phyloP scores from a whole-genome alignment of 2,113 vertebrate genomes.

The Anguilla japonica region DNA sequence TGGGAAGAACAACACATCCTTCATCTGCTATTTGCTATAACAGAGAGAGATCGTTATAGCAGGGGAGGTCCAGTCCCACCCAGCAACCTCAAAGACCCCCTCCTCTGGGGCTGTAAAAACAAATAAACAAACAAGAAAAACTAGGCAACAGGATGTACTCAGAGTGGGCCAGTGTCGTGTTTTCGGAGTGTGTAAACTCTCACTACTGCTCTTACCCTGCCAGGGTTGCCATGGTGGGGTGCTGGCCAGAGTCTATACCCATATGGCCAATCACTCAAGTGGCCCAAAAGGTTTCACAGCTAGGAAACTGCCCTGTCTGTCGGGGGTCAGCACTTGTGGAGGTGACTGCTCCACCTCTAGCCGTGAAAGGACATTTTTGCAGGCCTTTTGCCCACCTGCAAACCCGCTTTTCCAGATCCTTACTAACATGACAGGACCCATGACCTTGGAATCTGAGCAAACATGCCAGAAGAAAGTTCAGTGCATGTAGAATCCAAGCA shows the following conservation, averaged over 20 bases:
- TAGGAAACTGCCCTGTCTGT: conserved; percentile 65
- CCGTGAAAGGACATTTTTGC: conserved; percentile 39
- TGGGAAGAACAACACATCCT: too few species aligned
- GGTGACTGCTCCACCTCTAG: conserved; percentile 56
- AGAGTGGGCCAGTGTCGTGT: not conserved
- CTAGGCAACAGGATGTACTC: not conserved
- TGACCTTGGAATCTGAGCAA: conserved; percentile 61
- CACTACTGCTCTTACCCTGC: conserved; percentile 5
- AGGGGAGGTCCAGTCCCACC: too few species aligned
- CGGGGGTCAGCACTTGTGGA: conserved; percentile 65
- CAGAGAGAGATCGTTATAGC: too few species aligned
- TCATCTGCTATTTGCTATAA: too few species aligned
- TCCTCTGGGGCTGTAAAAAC: too few species aligned
- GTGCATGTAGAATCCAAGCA: conserved; percentile 38
- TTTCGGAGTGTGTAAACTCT: not conserved
- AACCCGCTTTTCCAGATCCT: not conserved
- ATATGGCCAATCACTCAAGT: conserved; percentile 70
- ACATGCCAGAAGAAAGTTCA: conserved; percentile 40
- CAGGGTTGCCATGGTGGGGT: conserved; percentile 36
- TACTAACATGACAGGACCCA: conserved; percentile 52
- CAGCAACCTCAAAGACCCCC: too few species aligned
- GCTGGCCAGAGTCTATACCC: conserved; percentile 58
- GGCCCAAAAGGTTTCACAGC: conserved; percentile 57
- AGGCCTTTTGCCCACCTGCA: conserved; percentile 35
- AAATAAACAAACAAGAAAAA: not conserved